Conservation (phyloP, 2,113 vertebrate genomes). For the Paramormyrops kingsleyae region DNA sequence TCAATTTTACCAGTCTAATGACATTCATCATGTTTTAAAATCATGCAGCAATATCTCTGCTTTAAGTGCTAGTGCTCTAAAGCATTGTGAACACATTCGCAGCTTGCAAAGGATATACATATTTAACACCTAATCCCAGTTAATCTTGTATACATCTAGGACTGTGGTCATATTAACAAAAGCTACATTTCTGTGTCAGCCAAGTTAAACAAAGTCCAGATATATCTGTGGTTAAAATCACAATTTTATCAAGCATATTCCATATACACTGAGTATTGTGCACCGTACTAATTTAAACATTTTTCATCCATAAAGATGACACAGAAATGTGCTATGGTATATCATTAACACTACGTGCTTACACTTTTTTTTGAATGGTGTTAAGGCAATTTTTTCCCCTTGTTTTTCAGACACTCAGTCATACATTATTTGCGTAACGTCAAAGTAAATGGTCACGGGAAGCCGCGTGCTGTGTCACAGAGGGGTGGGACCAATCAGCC, state of each 20-base stretch:
- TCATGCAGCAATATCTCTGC: background rate
- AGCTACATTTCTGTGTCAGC: background rate
- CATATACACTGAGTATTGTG: background rate
- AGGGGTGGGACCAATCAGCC: no score
- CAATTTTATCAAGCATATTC: background rate
- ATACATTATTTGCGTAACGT: background rate
- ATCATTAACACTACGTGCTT: background rate
- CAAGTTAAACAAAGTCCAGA: background rate
- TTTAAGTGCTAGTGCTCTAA: background rate
- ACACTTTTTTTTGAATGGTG: background rate
- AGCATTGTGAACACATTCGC: background rate
- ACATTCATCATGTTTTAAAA: background rate
- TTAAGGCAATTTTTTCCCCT: background rate
- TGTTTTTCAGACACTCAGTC: background rate
- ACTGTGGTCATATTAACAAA: background rate
- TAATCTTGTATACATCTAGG: background rate
- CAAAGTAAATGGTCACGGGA: background rate
- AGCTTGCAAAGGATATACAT: background rate
- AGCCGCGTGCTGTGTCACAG: background rate
- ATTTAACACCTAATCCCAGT: background rate
- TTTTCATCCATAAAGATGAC: background rate
- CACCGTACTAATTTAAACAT: background rate
- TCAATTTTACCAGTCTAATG: background rate
- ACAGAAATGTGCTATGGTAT: background rate
- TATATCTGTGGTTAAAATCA: background rate